These are phyloP conservation scores for Pasiphila rectangulata DNA, from an alignment of 2,888 invertebrate species.

Conservation along the genomic window DNA sequence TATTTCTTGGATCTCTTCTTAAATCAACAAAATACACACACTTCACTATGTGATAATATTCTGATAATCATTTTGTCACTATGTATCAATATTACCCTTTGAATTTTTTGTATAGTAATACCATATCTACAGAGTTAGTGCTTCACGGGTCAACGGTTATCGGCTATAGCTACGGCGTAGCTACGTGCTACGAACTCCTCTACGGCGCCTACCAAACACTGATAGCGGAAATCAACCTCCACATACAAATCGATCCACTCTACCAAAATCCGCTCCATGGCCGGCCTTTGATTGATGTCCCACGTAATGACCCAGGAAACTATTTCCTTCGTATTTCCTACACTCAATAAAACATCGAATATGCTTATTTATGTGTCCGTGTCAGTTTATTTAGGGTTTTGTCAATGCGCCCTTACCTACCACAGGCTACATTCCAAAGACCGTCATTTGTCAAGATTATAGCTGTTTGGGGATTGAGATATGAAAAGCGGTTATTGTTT, in stretches of 20 bases:
- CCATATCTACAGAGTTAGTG: conserved; percentile 2
- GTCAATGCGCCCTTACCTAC: conserved; percentile 66
- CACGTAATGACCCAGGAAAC: conserved; percentile 76
- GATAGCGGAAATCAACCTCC: conserved; percentile 35
- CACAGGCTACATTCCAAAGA: conserved; percentile 70
- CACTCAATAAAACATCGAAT: conserved; percentile 79
- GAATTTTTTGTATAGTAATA: too few species aligned
- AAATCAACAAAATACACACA: too few species aligned
- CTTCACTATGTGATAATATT: too few species aligned
- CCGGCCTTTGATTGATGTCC: conserved; percentile 73
- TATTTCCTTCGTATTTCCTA: conserved; percentile 79
- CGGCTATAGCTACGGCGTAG: conserved; percentile 20
- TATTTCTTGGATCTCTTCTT: too few species aligned
- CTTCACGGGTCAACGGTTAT: conserved; percentile 15
- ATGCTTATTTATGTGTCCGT: conserved; percentile 76
- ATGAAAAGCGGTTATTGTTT: conserved; percentile 78
- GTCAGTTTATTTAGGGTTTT: conserved; percentile 75
- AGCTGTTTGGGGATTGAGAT: conserved; percentile 72
- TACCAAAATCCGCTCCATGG: conserved; percentile 50
- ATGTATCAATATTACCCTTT: too few species aligned
- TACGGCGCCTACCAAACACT: conserved; percentile 16
- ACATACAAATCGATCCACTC: conserved; percentile 45
- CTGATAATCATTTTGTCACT: too few species aligned
- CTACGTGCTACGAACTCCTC: conserved; percentile 17
- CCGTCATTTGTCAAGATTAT: conserved; percentile 80